Evolutionary conservation across 1,140 invertebrate species (phyloP), one percentile per base, ranked within the genome.

Genomic region (Charaxes varanes): DNA sequence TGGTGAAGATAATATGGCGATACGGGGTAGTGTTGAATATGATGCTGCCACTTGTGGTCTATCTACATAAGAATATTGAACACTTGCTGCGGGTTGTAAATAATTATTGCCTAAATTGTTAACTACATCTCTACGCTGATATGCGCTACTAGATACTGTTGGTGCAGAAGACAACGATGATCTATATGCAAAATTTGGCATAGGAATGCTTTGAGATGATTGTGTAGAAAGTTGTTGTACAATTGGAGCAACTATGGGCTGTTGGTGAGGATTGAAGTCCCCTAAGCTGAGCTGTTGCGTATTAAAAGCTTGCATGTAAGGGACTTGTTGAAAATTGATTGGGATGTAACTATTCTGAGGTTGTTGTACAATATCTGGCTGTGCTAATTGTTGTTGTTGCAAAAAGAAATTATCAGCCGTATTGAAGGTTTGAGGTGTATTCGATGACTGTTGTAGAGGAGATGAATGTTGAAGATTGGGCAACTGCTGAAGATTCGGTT

Each of bases 391-490:
- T 30, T 17, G 15, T 32, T 31, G 18, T 36, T 28, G 24, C 4
- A 31, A 8, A 28, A 43, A 30, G 11, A 18, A 34, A 12, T 13
- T 19, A 6, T 22, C 31, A 18, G 16, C 19, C 13, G n/a, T n/a
- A n/a, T n/a, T n/a, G n/a, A n/a, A n/a, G n/a, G n/a, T n/a, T n/a
- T n/a, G n/a, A n/a, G n/a, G n/a, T n/a, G n/a, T n/a, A n/a, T 35
- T 15, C n/a, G 15, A n/a, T 10, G 27, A 19, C 18, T 34, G 31
- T 16, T 50, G 47, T 19, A 33, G 13, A 13, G 30, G 23, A 14
- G 21, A n/a, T 24, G 41, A 12, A 6, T 49, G 28, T 43, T 45
- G 41, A 16, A 35, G 7, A 16, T 45, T 33, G 27, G 38, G 26
- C 38, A 37, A 21, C 13, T 44, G 37, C n/a, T n/a, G n/a, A n/a